phyloP scores from a whole-genome alignment of 35 echinoderm and acorn worm genomes.

The Strongylocentrotus purpuratus region DNA sequence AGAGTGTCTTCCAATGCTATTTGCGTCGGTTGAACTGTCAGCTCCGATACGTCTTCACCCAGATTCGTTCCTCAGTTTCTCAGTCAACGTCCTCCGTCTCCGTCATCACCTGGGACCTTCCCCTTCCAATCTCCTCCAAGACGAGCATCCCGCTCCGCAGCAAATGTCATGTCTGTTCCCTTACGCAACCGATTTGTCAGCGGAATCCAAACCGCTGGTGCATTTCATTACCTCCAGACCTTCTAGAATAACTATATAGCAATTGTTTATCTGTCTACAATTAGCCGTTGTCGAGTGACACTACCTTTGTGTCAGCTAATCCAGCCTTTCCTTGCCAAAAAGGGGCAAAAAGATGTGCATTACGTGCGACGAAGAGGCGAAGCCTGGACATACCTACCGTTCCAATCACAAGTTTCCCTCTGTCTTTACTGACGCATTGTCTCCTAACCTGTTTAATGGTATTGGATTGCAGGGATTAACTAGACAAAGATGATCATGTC shows the following conservation, averaged over 20 bases:
- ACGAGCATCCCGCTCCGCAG: neutral
- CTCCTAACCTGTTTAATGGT: neutral
- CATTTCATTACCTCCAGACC: neutral
- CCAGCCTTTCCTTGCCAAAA: neutral
- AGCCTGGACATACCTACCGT: neutral
- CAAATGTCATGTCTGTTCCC: slow-evolving; percentile 5
- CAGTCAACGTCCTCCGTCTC: neutral
- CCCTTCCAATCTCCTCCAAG: neutral
- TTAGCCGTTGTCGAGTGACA: slow-evolving; percentile 8
- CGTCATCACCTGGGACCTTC: neutral
- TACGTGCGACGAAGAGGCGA: neutral
- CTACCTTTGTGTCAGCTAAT: neutral
- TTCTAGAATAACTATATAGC: neutral
- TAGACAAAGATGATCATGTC: neutral
- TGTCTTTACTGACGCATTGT: neutral
- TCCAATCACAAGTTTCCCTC: neutral
- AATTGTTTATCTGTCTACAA: slow-evolving; percentile 19
- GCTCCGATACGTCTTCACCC: slow-evolving; percentile 3
- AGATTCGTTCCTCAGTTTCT: neutral
- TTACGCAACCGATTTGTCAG: neutral
- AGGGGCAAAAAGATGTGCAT: neutral
- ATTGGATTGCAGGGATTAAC: neutral
- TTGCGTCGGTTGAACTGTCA: neutral
- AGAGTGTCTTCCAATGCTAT: neutral
- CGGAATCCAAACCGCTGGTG: neutral